These are phyloP conservation scores for Coronaproctus castanopsis DNA, from an alignment of 2,888 invertebrate species.

Conservation along the genomic window DNA sequence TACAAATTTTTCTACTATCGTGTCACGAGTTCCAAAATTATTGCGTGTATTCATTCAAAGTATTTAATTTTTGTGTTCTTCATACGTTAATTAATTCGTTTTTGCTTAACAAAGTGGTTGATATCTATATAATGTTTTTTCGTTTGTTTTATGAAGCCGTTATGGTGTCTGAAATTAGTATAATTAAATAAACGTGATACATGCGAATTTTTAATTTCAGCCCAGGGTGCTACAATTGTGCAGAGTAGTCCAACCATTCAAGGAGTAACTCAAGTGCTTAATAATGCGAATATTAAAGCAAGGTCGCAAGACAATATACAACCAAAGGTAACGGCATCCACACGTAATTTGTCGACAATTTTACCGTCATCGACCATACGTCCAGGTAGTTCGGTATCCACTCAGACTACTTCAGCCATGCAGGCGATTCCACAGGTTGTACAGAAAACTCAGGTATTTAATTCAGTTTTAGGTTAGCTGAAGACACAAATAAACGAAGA, in stretches of 20 bases:
- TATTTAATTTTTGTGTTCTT: too few relatives aligned
- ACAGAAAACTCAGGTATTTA: slow-evolving; percentile 14
- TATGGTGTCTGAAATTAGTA: too few relatives aligned
- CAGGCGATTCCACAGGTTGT: slow-evolving; percentile 26
- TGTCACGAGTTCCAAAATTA: too few relatives aligned
- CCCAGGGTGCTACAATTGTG: slow-evolving; percentile 14
- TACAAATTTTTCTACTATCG: too few relatives aligned
- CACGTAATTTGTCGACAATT: slow-evolving; percentile 8
- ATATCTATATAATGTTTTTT: too few relatives aligned
- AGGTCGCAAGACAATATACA: slow-evolving; percentile 26
- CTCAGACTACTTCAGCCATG: slow-evolving; percentile 43
- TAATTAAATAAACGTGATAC: too few relatives aligned
- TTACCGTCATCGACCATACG: slow-evolving; percentile 26
- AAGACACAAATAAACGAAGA: background rate
- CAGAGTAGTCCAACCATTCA: slow-evolving; percentile 16
- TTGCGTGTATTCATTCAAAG: too few relatives aligned
- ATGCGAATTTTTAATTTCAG: background rate
- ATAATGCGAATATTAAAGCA: slow-evolving; percentile 13
- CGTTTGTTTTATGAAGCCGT: too few relatives aligned
- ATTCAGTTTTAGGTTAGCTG: background rate
- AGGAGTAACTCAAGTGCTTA: slow-evolving; percentile 17
- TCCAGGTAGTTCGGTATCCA: slow-evolving; percentile 63
- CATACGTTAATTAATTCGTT: too few relatives aligned
- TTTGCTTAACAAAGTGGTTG: too few relatives aligned
- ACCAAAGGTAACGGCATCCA: slow-evolving; percentile 27